phyloP scores from a whole-genome alignment of 35 echinoderm and acorn worm species.

The Lytechinus variegatus region DNA sequence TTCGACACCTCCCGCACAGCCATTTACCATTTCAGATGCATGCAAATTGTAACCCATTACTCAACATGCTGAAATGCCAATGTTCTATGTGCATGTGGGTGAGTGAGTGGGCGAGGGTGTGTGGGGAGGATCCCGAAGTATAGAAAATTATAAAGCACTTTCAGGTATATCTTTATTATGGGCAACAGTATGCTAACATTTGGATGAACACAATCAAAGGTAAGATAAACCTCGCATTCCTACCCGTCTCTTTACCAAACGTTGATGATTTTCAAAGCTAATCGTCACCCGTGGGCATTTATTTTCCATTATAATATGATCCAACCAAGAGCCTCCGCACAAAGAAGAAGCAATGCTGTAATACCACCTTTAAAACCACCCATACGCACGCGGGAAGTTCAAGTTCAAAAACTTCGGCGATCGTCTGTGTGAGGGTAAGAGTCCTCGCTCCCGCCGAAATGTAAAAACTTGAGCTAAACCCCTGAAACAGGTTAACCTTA shows the following conservation, averaged over 20 bases:
- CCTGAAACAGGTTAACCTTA: slow-evolving; percentile 34
- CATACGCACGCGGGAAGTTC: slow-evolving; percentile 29
- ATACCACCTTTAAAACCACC: background rate
- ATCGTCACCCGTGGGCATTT: slow-evolving; percentile 24
- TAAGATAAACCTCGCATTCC: background rate
- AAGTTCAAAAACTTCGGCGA: slow-evolving; percentile 26
- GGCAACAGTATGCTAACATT: background rate
- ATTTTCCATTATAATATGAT: slow-evolving; percentile 50
- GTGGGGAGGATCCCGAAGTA: background rate
- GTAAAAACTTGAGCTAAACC: background rate
- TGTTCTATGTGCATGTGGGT: too few species aligned
- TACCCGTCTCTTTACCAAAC: background rate
- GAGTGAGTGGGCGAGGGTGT: too few species aligned
- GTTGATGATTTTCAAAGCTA: slow-evolving; percentile 29
- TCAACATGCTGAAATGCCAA: too few species aligned
- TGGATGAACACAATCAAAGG: background rate
- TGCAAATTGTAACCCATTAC: too few species aligned
- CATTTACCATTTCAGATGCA: too few species aligned
- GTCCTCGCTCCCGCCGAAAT: background rate
- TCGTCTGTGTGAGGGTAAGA: background rate
- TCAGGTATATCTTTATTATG: background rate
- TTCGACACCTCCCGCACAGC: too few species aligned
- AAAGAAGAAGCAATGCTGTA: background rate
- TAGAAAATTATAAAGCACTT: background rate
- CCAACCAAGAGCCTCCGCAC: background rate